Conservation (phyloP, 1,140 invertebrate genomes). For the Drosophila nikananu region DNA sequence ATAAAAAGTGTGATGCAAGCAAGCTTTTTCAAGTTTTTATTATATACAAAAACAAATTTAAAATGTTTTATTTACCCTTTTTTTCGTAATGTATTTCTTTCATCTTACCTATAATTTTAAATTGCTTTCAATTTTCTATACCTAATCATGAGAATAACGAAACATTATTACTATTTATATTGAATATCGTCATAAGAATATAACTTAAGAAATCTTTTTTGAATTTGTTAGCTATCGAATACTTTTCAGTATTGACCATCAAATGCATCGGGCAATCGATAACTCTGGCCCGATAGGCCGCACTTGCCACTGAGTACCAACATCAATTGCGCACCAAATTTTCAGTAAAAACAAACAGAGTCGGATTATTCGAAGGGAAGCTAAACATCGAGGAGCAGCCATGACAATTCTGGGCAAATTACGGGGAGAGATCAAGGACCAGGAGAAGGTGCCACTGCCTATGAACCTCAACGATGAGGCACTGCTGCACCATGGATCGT, state of each 20-base stretch:
- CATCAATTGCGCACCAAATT: conserved; percentile 58
- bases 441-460: conserved; percentile 88
- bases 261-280: conserved; percentile 18
- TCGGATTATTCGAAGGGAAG: not conserved
- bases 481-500: conserved; percentile 69
- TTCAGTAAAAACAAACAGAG: conserved; percentile 39
- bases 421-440: conserved; percentile 62
- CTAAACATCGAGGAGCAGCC: conserved; percentile 10
- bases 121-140: too few species aligned
- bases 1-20: not conserved
- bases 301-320: conserved; percentile 1
- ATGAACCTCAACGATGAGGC: conserved; percentile 87
- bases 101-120: too few species aligned
- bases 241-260: not conserved
- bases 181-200: not conserved
- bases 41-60: not conserved
- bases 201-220: not conserved
- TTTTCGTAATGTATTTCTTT: too few species aligned
- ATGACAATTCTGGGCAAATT: conserved; percentile 76
- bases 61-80: too few species aligned
- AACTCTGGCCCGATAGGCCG: not conserved
- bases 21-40: not conserved
- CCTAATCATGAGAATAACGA: not conserved
- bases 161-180: not conserved
- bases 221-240: not conserved